Conservation (phyloP, 1,140 invertebrate species). For the Pollicipes pollicipes region DNA sequence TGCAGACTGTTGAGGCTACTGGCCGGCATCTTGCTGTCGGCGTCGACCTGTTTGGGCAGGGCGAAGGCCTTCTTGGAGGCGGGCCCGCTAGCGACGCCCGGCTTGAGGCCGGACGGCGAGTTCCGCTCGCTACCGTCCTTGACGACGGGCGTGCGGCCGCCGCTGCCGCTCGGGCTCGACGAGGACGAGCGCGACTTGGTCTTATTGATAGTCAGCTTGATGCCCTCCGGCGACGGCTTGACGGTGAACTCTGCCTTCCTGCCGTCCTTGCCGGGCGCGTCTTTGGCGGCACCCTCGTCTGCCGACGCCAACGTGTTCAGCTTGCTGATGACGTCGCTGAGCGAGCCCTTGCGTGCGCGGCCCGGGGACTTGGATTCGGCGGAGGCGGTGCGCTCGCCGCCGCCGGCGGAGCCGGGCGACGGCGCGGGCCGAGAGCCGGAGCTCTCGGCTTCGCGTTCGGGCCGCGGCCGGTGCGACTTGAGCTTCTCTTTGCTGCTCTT, state of each 20-base stretch:
- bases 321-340: not conserved
- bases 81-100: not conserved
- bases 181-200: constrained; percentile 2
- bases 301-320: not conserved
- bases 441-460: not conserved
- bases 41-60: not conserved
- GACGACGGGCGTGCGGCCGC: too few species aligned
- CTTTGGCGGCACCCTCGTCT: not conserved
- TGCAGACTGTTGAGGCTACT: not conserved
- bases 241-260: not conserved
- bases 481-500: not conserved
- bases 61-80: not conserved
- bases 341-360: not conserved
- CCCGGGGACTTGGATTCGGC: not conserved
- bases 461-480: not conserved
- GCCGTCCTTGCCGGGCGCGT: not conserved
- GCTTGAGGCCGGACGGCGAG: not conserved
- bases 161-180: not conserved
- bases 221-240: not conserved
- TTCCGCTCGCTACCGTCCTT: not conserved
- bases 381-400: not conserved
- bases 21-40: not conserved
- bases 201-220: constrained; percentile 4
- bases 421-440: not conserved
- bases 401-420: not conserved